Conservation (phyloP, 2,113 vertebrate genomes). For the Mustela nigripes region DNA sequence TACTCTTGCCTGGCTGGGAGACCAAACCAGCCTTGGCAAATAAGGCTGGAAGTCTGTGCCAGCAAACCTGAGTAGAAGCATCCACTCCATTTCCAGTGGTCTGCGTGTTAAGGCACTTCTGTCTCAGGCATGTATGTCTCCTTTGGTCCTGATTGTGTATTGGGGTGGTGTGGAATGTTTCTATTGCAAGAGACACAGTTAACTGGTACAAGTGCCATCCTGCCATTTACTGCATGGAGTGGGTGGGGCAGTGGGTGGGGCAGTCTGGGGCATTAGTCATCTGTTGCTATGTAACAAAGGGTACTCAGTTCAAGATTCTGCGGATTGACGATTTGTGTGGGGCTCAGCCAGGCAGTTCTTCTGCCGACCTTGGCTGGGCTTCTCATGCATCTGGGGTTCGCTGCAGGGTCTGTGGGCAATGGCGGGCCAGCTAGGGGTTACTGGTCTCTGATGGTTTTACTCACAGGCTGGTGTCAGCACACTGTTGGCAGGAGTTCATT, state of each 20-base stretch:
- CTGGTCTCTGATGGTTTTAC: not conserved
- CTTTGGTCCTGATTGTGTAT: not conserved
- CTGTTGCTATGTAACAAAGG: not conserved
- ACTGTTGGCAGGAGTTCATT: not conserved
- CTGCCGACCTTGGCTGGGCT: not conserved
- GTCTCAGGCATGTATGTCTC: not conserved
- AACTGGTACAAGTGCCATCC: not conserved
- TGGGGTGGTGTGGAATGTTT: not conserved
- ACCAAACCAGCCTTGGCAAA: not conserved
- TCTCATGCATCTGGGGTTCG: not conserved
- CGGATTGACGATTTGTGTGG: not conserved
- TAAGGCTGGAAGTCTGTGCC: not conserved
- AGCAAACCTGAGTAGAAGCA: not conserved
- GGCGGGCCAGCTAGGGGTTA: not conserved
- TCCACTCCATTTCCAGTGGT: not conserved
- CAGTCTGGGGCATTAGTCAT: fast-evolving
- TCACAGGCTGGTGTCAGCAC: not conserved
- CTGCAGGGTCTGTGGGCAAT: not conserved
- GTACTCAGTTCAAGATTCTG: not conserved
- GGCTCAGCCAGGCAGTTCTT: not conserved
- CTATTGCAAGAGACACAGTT: not conserved
- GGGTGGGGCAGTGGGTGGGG: not conserved
- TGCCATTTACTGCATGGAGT: not conserved
- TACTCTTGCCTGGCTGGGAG: conserved; percentile 47
- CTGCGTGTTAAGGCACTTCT: not conserved